Evolutionary conservation across 1,140 invertebrate species (phyloP), one percentile per base, ranked within the genome.

Genomic region (Drosophila virilis): DNA sequence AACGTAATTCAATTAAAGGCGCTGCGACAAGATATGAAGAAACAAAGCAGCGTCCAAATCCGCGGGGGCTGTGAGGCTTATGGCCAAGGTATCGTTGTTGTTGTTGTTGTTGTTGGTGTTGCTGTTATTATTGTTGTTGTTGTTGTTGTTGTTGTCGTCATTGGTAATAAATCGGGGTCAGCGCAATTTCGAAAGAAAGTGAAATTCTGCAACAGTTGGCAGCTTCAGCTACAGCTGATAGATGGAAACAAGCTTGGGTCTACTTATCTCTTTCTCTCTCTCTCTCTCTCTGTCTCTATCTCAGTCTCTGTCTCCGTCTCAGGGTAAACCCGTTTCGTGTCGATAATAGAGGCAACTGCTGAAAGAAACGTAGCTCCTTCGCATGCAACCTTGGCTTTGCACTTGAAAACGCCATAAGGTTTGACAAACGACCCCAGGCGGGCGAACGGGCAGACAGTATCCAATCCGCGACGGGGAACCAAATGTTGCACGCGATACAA

Each of bases 141-240:
- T 38, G 40, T 9, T 54, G 48, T 1, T 68, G 64, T n/a, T 61
- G 35, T 74, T 55, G 67, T 48, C 59, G 68, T 72, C 55, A 72
- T 77, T 83, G 73, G 81, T 65, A 65, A 81, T 84, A 80, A 80
- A 88, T 88, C 65, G 84, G 78, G 82, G 81, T 85, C 81, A 79
- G 60, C 83, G 82, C 75, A 86, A 86, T 80, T 89, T 89, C 70
- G 78, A 89, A 88, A 89, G 84, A 88, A 88, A 88, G 84, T 88
- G 84, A 88, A 88, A 88, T 88, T 88, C 84, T 88, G 80, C 82
- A 86, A 82, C 79, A 67, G 82, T 76, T 86, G 74, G 51, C 72
- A 51, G 67, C 58, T 38, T 13, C 45, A 61, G 48, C 38, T 10
- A 54, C 48, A 61, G 6, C 52, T 72, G 57, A 42, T 76, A 48